phyloP scores from a whole-genome alignment of 2,113 vertebrate genomes.

The Sinocyclocheilus anshuiensis region DNA sequence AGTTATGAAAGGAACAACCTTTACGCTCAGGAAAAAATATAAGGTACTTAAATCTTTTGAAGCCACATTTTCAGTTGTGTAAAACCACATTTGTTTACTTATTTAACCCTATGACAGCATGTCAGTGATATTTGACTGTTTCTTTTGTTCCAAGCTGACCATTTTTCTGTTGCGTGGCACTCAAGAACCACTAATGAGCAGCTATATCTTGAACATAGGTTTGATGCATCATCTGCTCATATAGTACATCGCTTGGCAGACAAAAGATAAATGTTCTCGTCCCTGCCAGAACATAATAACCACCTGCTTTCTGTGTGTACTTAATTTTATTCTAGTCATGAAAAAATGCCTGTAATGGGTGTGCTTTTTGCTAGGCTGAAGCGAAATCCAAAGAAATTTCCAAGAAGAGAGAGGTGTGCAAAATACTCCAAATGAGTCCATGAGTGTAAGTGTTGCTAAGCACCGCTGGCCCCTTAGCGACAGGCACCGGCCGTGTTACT shows the following conservation, averaged over 20 bases:
- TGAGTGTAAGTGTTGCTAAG: conserved; percentile 64
- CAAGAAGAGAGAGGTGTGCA: conserved; percentile 36
- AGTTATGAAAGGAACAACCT: not conserved
- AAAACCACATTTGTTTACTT: not conserved
- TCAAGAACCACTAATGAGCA: conserved; percentile 52
- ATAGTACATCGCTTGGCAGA: conserved; percentile 20
- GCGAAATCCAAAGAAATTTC: conserved; percentile 31
- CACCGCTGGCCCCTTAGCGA: conserved; percentile 63
- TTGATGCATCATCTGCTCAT: conserved; percentile 28
- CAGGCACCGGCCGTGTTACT: conserved; percentile 60
- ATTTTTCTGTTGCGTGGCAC: not conserved
- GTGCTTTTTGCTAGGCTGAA: not conserved
- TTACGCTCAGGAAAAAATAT: not conserved
- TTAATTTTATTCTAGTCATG: not conserved
- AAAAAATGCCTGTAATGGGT: not conserved
- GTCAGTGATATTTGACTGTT: not conserved
- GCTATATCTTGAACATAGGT: conserved; percentile 43
- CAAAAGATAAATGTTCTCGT: conserved; percentile 37
- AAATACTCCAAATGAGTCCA: conserved; percentile 55
- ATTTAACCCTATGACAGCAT: not conserved
- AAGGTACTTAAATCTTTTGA: not conserved
- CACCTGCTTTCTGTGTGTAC: conserved; percentile 32
- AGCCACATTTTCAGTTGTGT: not conserved
- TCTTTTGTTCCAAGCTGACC: not conserved
- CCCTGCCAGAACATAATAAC: conserved; percentile 49